Evolutionary conservation across 2,113 vertebrate species (phyloP), one percentile per base, ranked within the genome.

Genomic region (Gyps fulvus): DNA sequence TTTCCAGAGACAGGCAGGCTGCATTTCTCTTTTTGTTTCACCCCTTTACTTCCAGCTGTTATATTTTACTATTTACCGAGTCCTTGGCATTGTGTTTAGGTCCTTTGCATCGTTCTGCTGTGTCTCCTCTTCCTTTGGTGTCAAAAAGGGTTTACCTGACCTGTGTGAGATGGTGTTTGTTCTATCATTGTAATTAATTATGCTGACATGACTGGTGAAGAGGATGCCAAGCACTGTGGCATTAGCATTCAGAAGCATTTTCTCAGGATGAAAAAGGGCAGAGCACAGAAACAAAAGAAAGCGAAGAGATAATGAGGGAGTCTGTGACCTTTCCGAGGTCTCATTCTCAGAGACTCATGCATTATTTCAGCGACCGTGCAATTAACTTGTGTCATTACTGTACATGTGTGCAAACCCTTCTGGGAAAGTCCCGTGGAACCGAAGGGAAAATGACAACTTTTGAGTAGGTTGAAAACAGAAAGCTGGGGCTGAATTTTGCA

Each of bases 401-500:
- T 25, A 32, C 52, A 10, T 2, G 32, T 31, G 69, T 15, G 50
- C 49, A 79, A 81, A 34, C 32, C 47, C 72, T 81, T 83, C 73
- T 38, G 5, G 49, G 63, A 67, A 69, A 45, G 47, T 58, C 47
- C 40, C 0, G 0, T 0, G 0, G 76, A 83, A 62, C n/a, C 0
- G 0, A 70, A n/a, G 43, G 77, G 54, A n/a, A 59, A 77, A 57
- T 4, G 14, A 26, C 16, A 20, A 11, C 16, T 55, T 40, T 61
- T 47, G n/a, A 36, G 67, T 6, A 42, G 36, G 38, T 31, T 67
- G 52, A 49, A 34, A 61, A 31, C 11, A 38, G 23, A 45, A 52
- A 55, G 22, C 18, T 32, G 59, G n/a, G 34, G 29, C 45, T 73
- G 57, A 65, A 13, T 54, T 29, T 19, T 54, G 17, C 40, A 40